Evolutionary conservation across 2,113 vertebrate species (phyloP), one percentile per base, ranked within the genome.

Genomic region (Alexandromys fortis): DNA sequence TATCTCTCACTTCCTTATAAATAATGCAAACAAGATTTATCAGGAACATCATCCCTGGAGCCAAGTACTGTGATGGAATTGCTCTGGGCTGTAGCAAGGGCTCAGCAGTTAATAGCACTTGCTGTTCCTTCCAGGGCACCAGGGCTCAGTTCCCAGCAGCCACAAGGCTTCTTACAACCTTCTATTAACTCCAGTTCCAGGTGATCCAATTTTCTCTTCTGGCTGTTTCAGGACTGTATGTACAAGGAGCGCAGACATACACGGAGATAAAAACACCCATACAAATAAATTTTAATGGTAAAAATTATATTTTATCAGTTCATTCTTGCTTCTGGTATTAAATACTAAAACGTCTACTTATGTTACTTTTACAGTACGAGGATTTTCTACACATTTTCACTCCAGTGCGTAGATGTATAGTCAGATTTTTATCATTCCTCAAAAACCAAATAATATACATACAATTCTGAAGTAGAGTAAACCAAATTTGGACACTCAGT

Each of bases 381-480:
- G 5, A 8, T 42, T 87, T 90, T 65, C 13, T 90, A 78, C 45
- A 33, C 35, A 90, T 83, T 95, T 95, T 94, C 61, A 90, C 55
- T 63, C 30, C 28, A 92, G 26, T 13, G 42, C 79, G 26, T 75
- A 87, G 3, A 70, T 47, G 61, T 90, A 78, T 92, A 70, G 1
- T 38, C 61, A 68, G 13, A 79, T 76, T 91, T 90, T 78, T 83
- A 89, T 86, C 22, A 72, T 65, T 65, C 22, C 58, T 96, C 30
- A 92, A 95, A 93, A 2, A 89, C 33, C 38, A 89, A 86, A 86
- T 87, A 92, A 77, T n/a, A 8, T 22, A 86, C 61, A 91, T 65
- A 1, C 16, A 86, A 91, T 30, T 94, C 22, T 86, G 47, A 92
- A 92, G 58, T 52, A 73, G 0, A 72, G 49, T 63, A 96, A 93